Percentiles rank a stretch among this genome's conserved stretches.
These are phyloP conservation scores for Pardalotus punctatus DNA, from an alignment of 2,113 vertebrate species.

Conservation along the genomic window DNA sequence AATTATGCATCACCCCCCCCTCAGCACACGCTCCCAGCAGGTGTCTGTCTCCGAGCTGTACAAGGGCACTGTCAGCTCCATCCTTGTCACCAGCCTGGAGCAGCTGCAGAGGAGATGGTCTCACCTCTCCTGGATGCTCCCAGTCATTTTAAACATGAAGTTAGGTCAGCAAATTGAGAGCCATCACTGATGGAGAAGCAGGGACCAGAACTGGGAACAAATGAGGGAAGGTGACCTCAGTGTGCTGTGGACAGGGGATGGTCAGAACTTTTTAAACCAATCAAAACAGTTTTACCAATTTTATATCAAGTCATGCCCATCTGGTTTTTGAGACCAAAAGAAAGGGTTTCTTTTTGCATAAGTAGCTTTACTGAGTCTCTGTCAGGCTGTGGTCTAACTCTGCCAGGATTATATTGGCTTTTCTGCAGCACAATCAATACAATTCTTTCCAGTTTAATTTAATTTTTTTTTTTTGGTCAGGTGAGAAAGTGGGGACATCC, in stretches of 20 bases:
- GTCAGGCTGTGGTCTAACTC: neutral
- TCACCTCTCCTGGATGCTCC: neutral
- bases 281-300: neutral
- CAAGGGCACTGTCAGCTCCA: neutral
- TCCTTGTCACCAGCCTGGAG: neutral
- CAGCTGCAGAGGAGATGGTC: neutral
- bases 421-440: neutral
- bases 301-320: neutral
- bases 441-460: neutral
- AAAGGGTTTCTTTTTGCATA: neutral
- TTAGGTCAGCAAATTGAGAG: neutral
- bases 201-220: neutral
- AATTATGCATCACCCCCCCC: neutral
- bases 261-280: neutral
- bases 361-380: neutral
- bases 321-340: neutral
- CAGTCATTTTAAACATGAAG: neutral
- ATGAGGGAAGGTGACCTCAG: neutral
- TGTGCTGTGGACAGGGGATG: neutral
- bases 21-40: neutral
- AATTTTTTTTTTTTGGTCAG: neutral
- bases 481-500: neutral
- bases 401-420: neutral
- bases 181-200: neutral
- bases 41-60: neutral